Evolutionary conservation across 2,113 vertebrate genomes (phyloP).

Genomic region (Pelobates fuscus): DNA sequence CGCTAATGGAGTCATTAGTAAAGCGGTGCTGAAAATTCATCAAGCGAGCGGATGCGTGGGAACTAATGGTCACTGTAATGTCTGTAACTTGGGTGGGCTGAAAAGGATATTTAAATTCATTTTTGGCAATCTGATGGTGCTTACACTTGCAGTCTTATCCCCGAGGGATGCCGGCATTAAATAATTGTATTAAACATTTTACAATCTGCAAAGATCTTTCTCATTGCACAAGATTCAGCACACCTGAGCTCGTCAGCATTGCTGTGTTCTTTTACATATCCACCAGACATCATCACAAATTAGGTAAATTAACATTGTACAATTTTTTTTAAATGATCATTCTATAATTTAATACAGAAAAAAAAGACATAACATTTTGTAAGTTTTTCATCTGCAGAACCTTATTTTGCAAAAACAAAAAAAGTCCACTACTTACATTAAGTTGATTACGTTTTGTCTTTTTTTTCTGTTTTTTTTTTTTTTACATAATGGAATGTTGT

Average conservation of each 20-base stretch:
- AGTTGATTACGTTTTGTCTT: too few relatives aligned
- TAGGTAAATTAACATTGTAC: not conserved
- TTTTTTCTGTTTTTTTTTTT: too few relatives aligned
- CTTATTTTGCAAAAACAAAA: too few relatives aligned
- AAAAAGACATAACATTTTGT: too few relatives aligned
- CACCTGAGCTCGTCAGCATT: not conserved
- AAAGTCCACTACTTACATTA: too few relatives aligned
- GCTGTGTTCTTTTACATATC: not conserved
- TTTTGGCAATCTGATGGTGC: not conserved
- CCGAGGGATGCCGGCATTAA: constrained; percentile 16
- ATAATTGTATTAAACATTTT: constrained; percentile 23
- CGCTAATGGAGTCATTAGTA: constrained; percentile 64
- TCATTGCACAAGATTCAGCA: constrained; percentile 6
- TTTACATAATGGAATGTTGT: too few relatives aligned
- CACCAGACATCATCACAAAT: not conserved
- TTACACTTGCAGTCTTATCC: constrained; percentile 27
- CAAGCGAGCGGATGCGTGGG: constrained; percentile 48
- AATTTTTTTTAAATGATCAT: not conserved
- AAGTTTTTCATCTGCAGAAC: not conserved
- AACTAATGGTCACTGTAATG: constrained; percentile 30
- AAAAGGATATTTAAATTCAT: not conserved
- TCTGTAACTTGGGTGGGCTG: constrained; percentile 52
- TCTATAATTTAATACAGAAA: too few relatives aligned
- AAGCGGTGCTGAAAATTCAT: constrained; percentile 48
- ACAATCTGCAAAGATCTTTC: constrained; percentile 28